Conservation (phyloP, 2,113 vertebrate species). For the Triplophysa siluroides region DNA sequence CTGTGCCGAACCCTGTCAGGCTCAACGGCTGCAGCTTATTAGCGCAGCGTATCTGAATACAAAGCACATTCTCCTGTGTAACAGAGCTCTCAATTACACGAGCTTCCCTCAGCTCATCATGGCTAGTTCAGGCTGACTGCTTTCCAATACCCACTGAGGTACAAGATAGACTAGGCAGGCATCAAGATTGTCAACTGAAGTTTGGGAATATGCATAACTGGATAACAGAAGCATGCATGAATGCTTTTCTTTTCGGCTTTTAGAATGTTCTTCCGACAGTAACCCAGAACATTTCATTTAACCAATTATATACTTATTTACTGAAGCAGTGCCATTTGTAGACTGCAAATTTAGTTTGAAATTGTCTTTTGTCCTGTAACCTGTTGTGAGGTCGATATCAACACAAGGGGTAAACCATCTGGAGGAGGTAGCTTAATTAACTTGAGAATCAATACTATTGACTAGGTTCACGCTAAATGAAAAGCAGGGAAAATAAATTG, state of each 20-base stretch:
- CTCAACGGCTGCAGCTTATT: slow-evolving; percentile 31
- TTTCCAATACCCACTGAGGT: slow-evolving; percentile 38
- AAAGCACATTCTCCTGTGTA: slow-evolving; percentile 48
- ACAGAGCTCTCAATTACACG: slow-evolving; percentile 59
- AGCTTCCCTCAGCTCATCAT: slow-evolving; percentile 37
- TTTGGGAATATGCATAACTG: slow-evolving; percentile 5
- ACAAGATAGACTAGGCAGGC: slow-evolving; percentile 16
- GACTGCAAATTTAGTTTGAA: background rate
- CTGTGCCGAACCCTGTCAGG: slow-evolving; percentile 23
- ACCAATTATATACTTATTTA: slow-evolving; percentile 8
- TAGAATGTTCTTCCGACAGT: background rate
- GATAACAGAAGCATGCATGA: background rate
- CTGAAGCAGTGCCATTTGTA: background rate
- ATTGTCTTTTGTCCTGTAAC: slow-evolving; percentile 13
- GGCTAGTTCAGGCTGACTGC: slow-evolving; percentile 36
- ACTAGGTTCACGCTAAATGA: slow-evolving; percentile 1
- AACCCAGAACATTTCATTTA: background rate
- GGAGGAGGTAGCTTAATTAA: slow-evolving; percentile 1
- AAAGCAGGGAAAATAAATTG: slow-evolving; percentile 12
- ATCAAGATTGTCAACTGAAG: slow-evolving; percentile 23
- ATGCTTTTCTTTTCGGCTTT: background rate
- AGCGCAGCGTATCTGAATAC: slow-evolving; percentile 39
- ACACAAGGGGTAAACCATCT: slow-evolving; percentile 20
- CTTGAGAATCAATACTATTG: slow-evolving; percentile 23
- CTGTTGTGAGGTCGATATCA: slow-evolving; percentile 19